These are phyloP conservation scores for Eupsilia transversa DNA, from an alignment of 2,888 invertebrate genomes.

Conservation along the genomic window DNA sequence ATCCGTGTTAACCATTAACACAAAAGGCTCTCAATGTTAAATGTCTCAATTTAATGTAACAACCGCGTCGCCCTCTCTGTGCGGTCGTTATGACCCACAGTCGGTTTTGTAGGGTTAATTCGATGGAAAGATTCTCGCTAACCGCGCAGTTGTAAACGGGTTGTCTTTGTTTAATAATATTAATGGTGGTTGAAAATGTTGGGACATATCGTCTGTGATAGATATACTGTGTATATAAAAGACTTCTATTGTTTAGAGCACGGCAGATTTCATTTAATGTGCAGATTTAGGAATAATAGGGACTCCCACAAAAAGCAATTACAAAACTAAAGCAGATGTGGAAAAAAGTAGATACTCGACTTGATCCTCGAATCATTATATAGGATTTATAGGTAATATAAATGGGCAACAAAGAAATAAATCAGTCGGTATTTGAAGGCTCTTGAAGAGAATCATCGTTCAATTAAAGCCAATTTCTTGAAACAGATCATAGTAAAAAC, in stretches of 20 bases:
- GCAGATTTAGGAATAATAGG: slow-evolving; percentile 32
- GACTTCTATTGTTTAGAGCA: slow-evolving; percentile 44
- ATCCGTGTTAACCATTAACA: slow-evolving; percentile 78
- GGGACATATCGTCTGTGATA: slow-evolving; percentile 68
- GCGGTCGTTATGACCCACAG: slow-evolving; percentile 79
- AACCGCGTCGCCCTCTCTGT: slow-evolving; percentile 77
- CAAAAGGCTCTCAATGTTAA: slow-evolving; percentile 81
- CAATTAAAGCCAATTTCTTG: neutral
- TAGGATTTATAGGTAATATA: neutral
- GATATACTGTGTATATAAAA: slow-evolving; percentile 56
- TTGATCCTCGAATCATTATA: neutral
- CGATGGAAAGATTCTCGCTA: slow-evolving; percentile 83
- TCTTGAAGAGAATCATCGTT: too few relatives aligned
- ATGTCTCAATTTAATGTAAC: slow-evolving; percentile 85
- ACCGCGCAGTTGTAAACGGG: slow-evolving; percentile 76
- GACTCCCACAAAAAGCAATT: neutral
- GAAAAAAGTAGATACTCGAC: neutral
- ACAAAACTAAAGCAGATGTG: slow-evolving; percentile 1
- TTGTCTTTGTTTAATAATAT: slow-evolving; percentile 72
- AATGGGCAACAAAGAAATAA: neutral
- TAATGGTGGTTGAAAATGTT: slow-evolving; percentile 66
- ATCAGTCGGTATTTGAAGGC: too few relatives aligned
- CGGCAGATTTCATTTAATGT: slow-evolving; percentile 54
- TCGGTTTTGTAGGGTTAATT: slow-evolving; percentile 86
- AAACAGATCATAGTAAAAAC: too few relatives aligned